Base-by-base conservation (phyloP, 2,797 vertebrate species). In the Sarcophilus harrisii region DNA sequence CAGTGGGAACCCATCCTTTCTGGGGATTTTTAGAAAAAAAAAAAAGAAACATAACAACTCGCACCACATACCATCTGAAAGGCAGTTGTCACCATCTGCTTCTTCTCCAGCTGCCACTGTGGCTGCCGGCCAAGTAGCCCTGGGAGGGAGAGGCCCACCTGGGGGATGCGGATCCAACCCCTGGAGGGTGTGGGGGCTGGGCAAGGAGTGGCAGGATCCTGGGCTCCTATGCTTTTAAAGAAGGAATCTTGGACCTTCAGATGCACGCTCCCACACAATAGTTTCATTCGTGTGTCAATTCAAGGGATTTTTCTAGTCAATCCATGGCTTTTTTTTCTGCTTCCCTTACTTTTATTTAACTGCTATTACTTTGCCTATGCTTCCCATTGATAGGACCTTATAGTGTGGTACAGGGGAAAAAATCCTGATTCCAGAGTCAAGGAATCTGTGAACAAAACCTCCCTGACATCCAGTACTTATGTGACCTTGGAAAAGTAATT, bases 41-140 rank as follows among this genome's bases (percentile, higher is more conserved):
- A 93, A 73, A 81, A 57, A 93, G 32, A 97, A 98, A 93, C 2
- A 49, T 12, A 45, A 81, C n/a, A 38, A 28, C 73, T 49, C 6
- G 8, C 24, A 49, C 73, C 73, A 87, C 38, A 87, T 87, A 98
- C 81, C 97, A 98, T 97, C 96, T 97, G 98, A 98, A 96, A 97
- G 96, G 91, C 97, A 98, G 98, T 96, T 95, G 93, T 95, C 94
- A 97, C 98, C 98, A 98, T 97, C 98, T 98, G 98, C 97, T 98
- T 93, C 92, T 96, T 96, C 93, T 90, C 81, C 94, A 97, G 96
- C 96, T 98, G 95, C 89, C 94, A 93, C 92, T 95, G 32, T 94
- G 96, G 91, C 94, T 96, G 28, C 27, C 92, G 95, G 73, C 90
- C 81, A 94, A 0, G 24, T 94, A 89, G 49, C 27, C 91, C 58